Conservation (phyloP, 2,888 invertebrate species). For the Trisateles emortualis region DNA sequence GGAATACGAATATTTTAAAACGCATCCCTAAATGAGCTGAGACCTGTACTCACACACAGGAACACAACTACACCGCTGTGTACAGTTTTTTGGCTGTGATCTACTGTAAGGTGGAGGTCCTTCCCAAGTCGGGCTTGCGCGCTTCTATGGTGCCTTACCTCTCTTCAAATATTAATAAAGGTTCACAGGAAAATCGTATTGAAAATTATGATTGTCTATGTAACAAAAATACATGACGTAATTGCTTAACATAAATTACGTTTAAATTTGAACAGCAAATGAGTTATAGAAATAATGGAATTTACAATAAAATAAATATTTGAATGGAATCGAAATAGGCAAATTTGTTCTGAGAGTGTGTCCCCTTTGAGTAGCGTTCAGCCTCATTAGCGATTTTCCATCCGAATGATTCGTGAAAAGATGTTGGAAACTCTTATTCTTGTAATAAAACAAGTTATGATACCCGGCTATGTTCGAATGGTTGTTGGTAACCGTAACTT, state of each 20-base stretch:
- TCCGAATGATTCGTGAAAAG: constrained; percentile 60
- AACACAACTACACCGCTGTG: too few relatives aligned
- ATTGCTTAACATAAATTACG: constrained; percentile 3
- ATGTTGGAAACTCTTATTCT: constrained; percentile 58
- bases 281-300: constrained; percentile 15
- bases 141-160: too few relatives aligned
- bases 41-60: too few relatives aligned
- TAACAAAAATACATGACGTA: background rate
- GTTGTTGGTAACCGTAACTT: background rate
- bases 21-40: too few relatives aligned
- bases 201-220: too few relatives aligned
- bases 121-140: too few relatives aligned
- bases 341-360: constrained; percentile 60
- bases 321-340: constrained; percentile 53
- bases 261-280: constrained; percentile 9
- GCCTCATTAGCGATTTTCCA: constrained; percentile 80
- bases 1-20: too few relatives aligned
- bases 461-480: constrained; percentile 6
- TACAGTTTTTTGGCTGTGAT: too few relatives aligned
- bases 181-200: too few relatives aligned
- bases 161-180: too few relatives aligned
- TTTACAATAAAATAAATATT: constrained; percentile 42
- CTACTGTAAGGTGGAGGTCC: too few relatives aligned
- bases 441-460: constrained; percentile 50
- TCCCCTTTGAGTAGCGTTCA: constrained; percentile 67